A percentile compares a stretch with the other conserved stretches of the same genome.
Evolutionary conservation across 2,113 vertebrate genomes (phyloP).

Genomic region (Lophius piscatorius): DNA sequence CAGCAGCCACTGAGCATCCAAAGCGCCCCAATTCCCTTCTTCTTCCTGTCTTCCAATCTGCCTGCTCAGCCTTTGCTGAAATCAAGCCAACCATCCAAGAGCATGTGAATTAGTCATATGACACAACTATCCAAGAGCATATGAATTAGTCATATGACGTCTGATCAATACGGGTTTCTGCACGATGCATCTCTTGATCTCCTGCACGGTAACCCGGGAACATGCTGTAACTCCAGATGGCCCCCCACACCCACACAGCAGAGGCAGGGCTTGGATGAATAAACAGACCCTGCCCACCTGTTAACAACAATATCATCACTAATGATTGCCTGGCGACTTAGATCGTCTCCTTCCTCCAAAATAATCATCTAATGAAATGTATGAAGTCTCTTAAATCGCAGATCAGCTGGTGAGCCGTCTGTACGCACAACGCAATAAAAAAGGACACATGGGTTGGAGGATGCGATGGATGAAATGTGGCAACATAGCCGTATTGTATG

Average conservation of each 20-base stretch:
- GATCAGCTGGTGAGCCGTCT: no score
- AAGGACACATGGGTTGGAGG: background rate
- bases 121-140: no score
- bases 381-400: no score
- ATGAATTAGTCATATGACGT: no score
- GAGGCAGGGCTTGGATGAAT: constrained; percentile 23
- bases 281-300: constrained; percentile 37
- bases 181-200: constrained; percentile 15
- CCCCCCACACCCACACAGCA: constrained; percentile 33
- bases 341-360: background rate
- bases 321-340: constrained; percentile 2
- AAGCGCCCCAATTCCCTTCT: no score
- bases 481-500: background rate
- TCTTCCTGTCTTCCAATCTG: no score
- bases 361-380: background rate
- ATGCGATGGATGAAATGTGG: background rate
- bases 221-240: constrained; percentile 60
- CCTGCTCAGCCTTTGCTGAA: no score
- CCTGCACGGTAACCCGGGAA: constrained; percentile 20
- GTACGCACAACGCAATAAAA: background rate
- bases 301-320: constrained; percentile 20
- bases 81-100: no score
- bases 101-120: no score
- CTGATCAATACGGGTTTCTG: constrained; percentile 1
- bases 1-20: background rate